Evolutionary conservation across 2,888 invertebrate genomes (phyloP).

Genomic region (Tryphoninae sp.): DNA sequence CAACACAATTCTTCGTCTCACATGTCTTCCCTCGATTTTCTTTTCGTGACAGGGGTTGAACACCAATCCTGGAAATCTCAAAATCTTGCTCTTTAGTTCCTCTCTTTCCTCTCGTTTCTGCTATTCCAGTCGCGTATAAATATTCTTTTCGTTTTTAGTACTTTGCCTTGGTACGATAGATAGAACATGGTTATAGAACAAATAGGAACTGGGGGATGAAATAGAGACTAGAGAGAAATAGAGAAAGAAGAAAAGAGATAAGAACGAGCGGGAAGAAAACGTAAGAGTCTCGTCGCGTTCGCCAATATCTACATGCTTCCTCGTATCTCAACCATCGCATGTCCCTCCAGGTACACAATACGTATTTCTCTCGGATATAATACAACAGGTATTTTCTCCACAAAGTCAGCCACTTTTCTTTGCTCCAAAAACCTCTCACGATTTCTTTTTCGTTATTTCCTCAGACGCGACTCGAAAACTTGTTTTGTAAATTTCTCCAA

Average conservation of each 20-base stretch:
- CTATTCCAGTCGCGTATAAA: slow-evolving; percentile 23
- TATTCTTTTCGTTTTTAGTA: slow-evolving; percentile 16
- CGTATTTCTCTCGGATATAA: no score
- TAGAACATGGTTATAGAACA: not conserved
- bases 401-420: no score
- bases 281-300: not conserved
- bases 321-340: not conserved
- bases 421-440: no score
- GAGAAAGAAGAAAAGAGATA: not conserved
- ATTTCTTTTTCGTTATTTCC: slow-evolving; percentile 11
- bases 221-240: not conserved
- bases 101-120: not conserved
- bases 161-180: not conserved
- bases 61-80: not conserved
- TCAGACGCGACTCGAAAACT: not conserved
- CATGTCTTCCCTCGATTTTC: not conserved
- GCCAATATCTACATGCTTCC: not conserved
- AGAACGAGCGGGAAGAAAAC: not conserved
- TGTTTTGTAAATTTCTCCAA: no score
- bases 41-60: not conserved
- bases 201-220: not conserved
- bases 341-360: no score
- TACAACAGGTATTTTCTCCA: no score
- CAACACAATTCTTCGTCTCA: slow-evolving; percentile 20
- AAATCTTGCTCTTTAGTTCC: not conserved